These are phyloP conservation scores for Aix galericulata DNA, from an alignment of 2,113 vertebrate species.

Conservation along the genomic window DNA sequence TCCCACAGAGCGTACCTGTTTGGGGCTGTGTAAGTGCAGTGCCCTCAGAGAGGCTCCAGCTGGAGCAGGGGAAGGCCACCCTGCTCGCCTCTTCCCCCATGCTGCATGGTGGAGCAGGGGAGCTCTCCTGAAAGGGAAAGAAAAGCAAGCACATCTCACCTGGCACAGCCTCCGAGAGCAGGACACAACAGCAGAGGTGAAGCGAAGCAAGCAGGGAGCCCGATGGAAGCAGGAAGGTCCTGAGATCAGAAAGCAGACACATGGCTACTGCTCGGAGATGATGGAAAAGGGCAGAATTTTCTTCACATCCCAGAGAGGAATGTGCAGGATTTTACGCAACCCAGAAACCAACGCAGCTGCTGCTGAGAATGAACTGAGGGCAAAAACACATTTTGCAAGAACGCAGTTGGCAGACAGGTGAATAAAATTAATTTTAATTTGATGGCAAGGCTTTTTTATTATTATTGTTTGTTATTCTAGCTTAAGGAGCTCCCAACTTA, in stretches of 20 bases:
- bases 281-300: background rate
- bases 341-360: fast-evolving
- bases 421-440: background rate
- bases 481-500: background rate
- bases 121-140: conserved; percentile 5
- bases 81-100: background rate
- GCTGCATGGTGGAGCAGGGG: background rate
- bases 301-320: background rate
- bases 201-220: fast-evolving
- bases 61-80: background rate
- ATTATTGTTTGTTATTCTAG: background rate
- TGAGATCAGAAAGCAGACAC: background rate
- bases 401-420: background rate
- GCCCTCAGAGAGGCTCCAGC: background rate
- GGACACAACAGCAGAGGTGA: background rate
- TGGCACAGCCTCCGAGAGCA: background rate
- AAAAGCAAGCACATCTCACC: conserved; percentile 29
- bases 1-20: background rate
- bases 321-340: background rate
- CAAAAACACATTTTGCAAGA: background rate
- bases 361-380: background rate
- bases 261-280: background rate
- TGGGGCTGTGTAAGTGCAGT: fast-evolving
- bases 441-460: background rate
- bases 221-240: fast-evolving